Evolutionary conservation across 2,797 vertebrate genomes (phyloP).

Genomic region (Pangasius djambal): DNA sequence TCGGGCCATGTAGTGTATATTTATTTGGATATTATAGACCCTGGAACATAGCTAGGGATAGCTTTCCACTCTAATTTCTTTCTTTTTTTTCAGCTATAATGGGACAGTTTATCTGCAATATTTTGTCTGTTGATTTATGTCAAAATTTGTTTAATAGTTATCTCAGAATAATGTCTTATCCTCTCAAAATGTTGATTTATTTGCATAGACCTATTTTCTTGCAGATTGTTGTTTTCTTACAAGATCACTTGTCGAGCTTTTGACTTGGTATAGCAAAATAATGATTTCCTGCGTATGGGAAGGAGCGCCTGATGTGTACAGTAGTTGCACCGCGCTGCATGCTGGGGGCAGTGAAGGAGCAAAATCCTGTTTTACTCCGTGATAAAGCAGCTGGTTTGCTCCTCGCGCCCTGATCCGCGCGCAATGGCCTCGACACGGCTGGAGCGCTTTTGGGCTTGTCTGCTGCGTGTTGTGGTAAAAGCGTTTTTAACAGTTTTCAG

Average conservation of each 20-base stretch:
- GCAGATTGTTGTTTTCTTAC: background rate
- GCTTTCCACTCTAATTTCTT: too few relatives aligned
- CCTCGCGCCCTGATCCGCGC: background rate
- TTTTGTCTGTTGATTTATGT: background rate
- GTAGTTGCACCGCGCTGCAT: conserved; percentile 12
- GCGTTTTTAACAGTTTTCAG: conserved; percentile 55
- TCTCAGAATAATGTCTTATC: background rate
- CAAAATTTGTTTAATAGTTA: background rate
- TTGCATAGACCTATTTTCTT: background rate
- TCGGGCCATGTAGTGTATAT: background rate
- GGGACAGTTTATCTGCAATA: too few relatives aligned
- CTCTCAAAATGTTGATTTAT: background rate
- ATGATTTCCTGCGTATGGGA: background rate
- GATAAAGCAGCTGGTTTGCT: background rate
- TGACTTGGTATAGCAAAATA: background rate
- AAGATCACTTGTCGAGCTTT: background rate
- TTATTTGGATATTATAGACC: background rate
- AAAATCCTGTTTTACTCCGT: background rate
- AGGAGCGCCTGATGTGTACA: background rate
- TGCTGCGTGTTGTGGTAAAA: conserved; percentile 52
- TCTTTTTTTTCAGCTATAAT: too few relatives aligned
- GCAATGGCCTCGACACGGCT: conserved; percentile 65
- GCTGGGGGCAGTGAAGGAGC: conserved; percentile 13
- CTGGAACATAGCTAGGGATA: background rate
- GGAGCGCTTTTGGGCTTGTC: conserved; percentile 57